Evolutionary conservation across 1,140 invertebrate species (phyloP).

Genomic region (Choristoneura fumiferana): DNA sequence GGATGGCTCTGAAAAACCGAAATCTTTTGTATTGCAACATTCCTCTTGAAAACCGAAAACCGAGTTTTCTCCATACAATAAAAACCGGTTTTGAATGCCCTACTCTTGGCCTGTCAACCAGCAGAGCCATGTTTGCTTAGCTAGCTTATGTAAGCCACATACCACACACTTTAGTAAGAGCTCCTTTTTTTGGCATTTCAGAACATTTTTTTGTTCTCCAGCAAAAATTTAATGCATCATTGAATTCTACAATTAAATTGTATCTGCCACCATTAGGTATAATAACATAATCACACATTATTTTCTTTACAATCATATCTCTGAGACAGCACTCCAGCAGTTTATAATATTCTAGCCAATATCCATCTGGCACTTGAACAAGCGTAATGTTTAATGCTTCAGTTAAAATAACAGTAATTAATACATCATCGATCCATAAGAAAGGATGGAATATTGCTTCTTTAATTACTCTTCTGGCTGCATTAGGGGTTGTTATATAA

Average conservation of each 20-base stretch:
- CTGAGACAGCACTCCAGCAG: constrained; percentile 82
- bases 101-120: too few species aligned
- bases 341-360: constrained; percentile 81
- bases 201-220: constrained; percentile 60
- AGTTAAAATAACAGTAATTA: constrained; percentile 87
- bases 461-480: constrained; percentile 76
- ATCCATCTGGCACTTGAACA: constrained; percentile 78
- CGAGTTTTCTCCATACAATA: too few species aligned
- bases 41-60: too few species aligned
- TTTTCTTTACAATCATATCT: constrained; percentile 68
- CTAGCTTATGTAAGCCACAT: too few species aligned
- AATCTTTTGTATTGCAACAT: too few species aligned
- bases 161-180: constrained; percentile 76
- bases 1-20: too few species aligned
- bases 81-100: too few species aligned
- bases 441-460: constrained; percentile 76
- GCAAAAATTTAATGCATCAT: constrained; percentile 77
- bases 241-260: constrained; percentile 80
- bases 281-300: constrained; percentile 81
- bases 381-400: constrained; percentile 80
- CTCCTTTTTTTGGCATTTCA: constrained; percentile 50
- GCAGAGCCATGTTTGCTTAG: too few species aligned
- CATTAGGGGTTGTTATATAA: constrained; percentile 84
- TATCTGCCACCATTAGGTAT: constrained; percentile 84
- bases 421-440: constrained; percentile 94